These are phyloP conservation scores for Kryphioiulus occultus DNA, from an alignment of 2,888 invertebrate genomes.

Conservation along the genomic window DNA sequence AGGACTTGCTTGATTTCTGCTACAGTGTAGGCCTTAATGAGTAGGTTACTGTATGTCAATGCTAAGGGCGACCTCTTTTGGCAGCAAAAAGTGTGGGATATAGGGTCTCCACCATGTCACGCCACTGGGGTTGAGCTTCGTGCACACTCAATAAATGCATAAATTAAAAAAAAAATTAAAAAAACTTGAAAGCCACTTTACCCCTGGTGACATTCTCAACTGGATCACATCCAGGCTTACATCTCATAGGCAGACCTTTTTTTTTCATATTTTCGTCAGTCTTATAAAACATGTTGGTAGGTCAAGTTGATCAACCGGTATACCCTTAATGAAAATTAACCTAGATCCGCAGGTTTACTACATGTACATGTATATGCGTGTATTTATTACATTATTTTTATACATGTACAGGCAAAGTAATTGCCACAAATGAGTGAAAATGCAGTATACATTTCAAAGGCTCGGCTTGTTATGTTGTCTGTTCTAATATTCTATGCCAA, in stretches of 20 bases:
- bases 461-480: too few species aligned
- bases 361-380: too few species aligned
- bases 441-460: too few species aligned
- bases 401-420: too few species aligned
- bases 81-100: background rate
- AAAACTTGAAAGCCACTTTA: background rate
- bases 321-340: too few species aligned
- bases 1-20: background rate
- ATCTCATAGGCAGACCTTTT: background rate
- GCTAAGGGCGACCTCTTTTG: background rate
- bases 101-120: background rate
- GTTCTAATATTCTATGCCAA: too few species aligned
- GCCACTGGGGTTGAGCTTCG: background rate
- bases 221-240: background rate
- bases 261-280: background rate
- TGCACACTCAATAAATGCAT: background rate
- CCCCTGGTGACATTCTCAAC: background rate
- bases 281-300: background rate
- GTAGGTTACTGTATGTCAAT: background rate
- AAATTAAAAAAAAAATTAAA: background rate
- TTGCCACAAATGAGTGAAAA: too few species aligned
- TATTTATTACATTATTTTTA: too few species aligned
- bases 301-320: background rate
- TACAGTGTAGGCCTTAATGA: background rate
- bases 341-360: too few species aligned